Evolutionary conservation across 2,888 invertebrate species (phyloP).

Genomic region (Sialis lutaria): DNA sequence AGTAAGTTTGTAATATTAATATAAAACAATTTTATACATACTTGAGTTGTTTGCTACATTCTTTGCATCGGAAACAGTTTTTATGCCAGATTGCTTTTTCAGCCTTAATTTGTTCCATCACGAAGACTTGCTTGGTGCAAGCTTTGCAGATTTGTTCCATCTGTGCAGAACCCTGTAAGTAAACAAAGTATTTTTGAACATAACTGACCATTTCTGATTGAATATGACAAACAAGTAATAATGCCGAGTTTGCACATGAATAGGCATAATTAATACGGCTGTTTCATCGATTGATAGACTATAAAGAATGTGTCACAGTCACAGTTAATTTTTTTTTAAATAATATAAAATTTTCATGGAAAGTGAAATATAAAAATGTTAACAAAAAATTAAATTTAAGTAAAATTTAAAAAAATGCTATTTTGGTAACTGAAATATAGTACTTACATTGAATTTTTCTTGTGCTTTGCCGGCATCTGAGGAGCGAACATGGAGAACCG

Average conservation of each 20-base stretch:
- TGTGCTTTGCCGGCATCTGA: conserved; percentile 47
- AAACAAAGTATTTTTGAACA: neutral
- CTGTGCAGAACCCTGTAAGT: conserved; percentile 13
- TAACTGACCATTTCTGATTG: too few relatives aligned
- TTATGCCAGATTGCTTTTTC: conserved; percentile 85
- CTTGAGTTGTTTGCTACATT: conserved; percentile 87
- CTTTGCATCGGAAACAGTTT: conserved; percentile 84
- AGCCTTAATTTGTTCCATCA: conserved; percentile 92
- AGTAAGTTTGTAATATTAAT: too few relatives aligned
- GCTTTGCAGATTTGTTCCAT: conserved; percentile 53
- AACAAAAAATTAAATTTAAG: too few relatives aligned
- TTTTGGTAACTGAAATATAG: neutral
- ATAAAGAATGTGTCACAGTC: too few relatives aligned
- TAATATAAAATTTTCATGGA: too few relatives aligned
- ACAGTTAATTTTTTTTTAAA: too few relatives aligned
- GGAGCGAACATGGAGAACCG: conserved; percentile 45
- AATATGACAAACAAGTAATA: too few relatives aligned
- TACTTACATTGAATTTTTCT: conserved; percentile 47
- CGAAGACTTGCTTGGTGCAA: conserved; percentile 81
- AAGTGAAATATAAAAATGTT: too few relatives aligned
- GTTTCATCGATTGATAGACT: too few relatives aligned
- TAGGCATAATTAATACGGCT: too few relatives aligned
- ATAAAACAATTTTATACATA: conserved; percentile 35
- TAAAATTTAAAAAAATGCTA: too few relatives aligned
- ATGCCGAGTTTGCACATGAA: too few relatives aligned